Percentiles rank a stretch among this genome's conserved stretches.
These are phyloP conservation scores for Petrolisthes cinctipes DNA, from an alignment of 2,888 invertebrate genomes.

Conservation along the genomic window DNA sequence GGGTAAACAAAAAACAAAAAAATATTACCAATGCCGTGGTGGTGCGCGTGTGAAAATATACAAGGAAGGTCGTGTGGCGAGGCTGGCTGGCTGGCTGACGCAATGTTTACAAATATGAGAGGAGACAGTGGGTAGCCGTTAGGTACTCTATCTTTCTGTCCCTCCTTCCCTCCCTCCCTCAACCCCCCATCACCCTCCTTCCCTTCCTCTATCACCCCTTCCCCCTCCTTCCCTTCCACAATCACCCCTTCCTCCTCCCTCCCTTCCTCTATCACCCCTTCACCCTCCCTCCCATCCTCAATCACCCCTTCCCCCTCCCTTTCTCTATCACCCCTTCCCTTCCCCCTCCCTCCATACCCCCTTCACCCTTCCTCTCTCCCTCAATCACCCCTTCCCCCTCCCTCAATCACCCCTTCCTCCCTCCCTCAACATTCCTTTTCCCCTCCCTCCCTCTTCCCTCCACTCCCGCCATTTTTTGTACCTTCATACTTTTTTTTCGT, in stretches of 20 bases:
- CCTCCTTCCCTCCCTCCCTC: not conserved
- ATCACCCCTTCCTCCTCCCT: not conserved
- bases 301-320: not conserved
- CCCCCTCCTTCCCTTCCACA: not conserved
- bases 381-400: not conserved
- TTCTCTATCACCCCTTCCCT: not conserved
- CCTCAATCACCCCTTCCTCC: not conserved
- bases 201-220: slow-evolving; percentile 5
- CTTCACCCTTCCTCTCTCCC: not conserved
- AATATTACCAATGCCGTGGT: too few relatives aligned
- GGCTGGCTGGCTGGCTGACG: too few relatives aligned
- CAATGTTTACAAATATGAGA: too few relatives aligned
- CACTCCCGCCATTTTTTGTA: too few relatives aligned
- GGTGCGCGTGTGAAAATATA: too few relatives aligned
- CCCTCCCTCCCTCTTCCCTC: too few relatives aligned
- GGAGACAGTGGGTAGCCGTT: too few relatives aligned
- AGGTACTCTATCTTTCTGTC: not conserved
- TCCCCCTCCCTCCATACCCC: not conserved
- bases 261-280: not conserved
- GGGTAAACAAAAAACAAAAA: too few relatives aligned
- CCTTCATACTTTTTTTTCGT: too few relatives aligned
- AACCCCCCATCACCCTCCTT: not conserved
- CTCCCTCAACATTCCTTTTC: not conserved
- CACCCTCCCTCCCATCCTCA: not conserved
- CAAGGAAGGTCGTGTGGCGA: too few relatives aligned